A percentile compares a stretch with the other conserved stretches of the same genome.
Evolutionary conservation across 2,888 invertebrate species (phyloP).

Genomic region (Dryococelus australis): DNA sequence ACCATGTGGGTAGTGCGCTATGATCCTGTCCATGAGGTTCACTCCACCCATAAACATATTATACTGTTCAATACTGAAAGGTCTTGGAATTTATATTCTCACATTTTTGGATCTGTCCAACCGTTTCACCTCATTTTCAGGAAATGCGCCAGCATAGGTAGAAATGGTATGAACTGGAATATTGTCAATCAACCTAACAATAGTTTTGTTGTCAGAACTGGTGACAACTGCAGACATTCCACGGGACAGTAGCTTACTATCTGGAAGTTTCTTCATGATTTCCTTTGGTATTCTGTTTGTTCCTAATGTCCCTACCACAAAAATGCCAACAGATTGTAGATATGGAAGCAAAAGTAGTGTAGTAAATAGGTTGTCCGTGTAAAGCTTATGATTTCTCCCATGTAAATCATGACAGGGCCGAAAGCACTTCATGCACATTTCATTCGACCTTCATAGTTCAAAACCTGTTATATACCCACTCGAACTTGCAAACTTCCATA

Average conservation of each 20-base stretch:
- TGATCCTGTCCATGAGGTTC: too few relatives aligned
- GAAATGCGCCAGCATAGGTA: background rate
- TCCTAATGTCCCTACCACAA: background rate
- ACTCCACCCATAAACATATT: too few relatives aligned
- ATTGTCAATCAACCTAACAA: background rate
- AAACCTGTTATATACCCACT: background rate
- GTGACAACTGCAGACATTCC: background rate
- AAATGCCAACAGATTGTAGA: background rate
- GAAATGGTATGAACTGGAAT: background rate
- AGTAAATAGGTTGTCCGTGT: background rate
- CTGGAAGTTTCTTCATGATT: background rate
- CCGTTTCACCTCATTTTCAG: background rate
- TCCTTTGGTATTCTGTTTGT: background rate
- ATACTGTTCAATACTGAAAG: too few relatives aligned
- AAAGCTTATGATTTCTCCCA: background rate
- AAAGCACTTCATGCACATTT: background rate
- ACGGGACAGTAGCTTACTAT: background rate
- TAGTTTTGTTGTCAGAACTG: background rate
- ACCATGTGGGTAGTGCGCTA: too few relatives aligned
- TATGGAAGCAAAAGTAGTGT: background rate
- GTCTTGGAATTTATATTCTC: too few relatives aligned
- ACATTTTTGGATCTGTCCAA: too few relatives aligned
- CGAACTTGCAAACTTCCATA: background rate
- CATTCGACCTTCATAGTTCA: background rate
- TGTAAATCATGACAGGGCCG: background rate